Evolutionary conservation across 2,797 vertebrate species (phyloP).

Genomic region (Rhabdophis nuchalis): DNA sequence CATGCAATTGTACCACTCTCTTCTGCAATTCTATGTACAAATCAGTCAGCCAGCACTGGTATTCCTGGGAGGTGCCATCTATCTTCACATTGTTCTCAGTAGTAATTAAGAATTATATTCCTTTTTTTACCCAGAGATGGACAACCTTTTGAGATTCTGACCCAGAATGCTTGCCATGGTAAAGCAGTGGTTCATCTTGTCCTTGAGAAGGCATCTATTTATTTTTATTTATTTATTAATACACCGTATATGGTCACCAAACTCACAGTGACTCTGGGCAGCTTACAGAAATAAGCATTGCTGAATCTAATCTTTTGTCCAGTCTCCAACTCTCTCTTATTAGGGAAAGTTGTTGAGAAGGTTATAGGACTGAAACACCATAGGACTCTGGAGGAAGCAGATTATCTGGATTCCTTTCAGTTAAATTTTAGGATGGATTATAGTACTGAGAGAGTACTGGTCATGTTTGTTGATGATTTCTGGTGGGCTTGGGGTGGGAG

Average conservation of each 20-base stretch:
- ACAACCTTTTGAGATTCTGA: background rate
- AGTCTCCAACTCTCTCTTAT: background rate
- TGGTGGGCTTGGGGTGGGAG: background rate
- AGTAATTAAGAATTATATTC: background rate
- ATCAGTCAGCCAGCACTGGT: background rate
- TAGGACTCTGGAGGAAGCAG: background rate
- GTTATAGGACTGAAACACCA: background rate
- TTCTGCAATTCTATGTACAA: background rate
- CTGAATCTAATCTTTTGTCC: background rate
- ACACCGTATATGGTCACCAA: background rate
- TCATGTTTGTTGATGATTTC: background rate
- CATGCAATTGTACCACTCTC: background rate
- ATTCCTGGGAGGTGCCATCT: background rate
- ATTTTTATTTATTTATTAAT: background rate
- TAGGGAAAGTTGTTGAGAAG: background rate
- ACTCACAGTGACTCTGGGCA: background rate
- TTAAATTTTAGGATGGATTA: background rate
- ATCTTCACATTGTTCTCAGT: background rate
- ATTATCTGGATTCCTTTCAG: background rate
- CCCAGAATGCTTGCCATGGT: background rate
- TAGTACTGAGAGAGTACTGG: background rate
- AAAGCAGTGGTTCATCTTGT: background rate
- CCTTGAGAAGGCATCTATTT: background rate
- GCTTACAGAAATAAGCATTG: background rate
- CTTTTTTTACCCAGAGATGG: background rate